These are phyloP conservation scores for Sphaeridia pumilis DNA, from an alignment of 2,888 invertebrate genomes.

Conservation along the genomic window DNA sequence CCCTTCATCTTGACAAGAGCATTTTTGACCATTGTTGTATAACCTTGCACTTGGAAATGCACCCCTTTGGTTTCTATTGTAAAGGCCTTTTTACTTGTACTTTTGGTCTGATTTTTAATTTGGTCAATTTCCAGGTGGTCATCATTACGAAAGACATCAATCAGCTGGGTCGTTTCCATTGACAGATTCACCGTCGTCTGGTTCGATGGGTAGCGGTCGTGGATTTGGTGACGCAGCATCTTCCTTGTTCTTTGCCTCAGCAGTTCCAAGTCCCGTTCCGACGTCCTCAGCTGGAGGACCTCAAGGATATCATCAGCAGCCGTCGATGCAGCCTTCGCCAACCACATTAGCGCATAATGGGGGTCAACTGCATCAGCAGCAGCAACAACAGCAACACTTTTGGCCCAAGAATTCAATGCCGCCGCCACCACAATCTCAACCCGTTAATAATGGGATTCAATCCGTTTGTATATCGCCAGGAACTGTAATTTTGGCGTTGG, in stretches of 20 bases:
- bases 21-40: no score
- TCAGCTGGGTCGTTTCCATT: slow-evolving; percentile 15
- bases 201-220: slow-evolving; percentile 18
- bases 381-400: not conserved
- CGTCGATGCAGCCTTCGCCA: not conserved
- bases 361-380: not conserved
- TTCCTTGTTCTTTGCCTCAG: slow-evolving; percentile 5
- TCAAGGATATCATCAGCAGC: not conserved
- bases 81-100: no score
- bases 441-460: slow-evolving; percentile 7
- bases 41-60: no score
- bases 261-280: not conserved
- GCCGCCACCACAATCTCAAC: slow-evolving; percentile 9
- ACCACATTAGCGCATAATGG: not conserved
- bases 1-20: no score
- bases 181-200: slow-evolving; percentile 13
- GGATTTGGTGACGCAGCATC: slow-evolving; percentile 30
- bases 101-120: not conserved
- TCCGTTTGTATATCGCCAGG: slow-evolving; percentile 34
- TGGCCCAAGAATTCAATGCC: slow-evolving; percentile 16
- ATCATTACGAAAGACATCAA: slow-evolving; percentile 33
- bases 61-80: no score
- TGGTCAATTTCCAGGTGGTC: slow-evolving; percentile 20
- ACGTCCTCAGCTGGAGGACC: not conserved
- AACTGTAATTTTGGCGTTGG: slow-evolving; percentile 31